Evolutionary conservation across 2,888 invertebrate species (phyloP), one percentile per base, ranked within the genome.

Genomic region (Cantharis lateralis): DNA sequence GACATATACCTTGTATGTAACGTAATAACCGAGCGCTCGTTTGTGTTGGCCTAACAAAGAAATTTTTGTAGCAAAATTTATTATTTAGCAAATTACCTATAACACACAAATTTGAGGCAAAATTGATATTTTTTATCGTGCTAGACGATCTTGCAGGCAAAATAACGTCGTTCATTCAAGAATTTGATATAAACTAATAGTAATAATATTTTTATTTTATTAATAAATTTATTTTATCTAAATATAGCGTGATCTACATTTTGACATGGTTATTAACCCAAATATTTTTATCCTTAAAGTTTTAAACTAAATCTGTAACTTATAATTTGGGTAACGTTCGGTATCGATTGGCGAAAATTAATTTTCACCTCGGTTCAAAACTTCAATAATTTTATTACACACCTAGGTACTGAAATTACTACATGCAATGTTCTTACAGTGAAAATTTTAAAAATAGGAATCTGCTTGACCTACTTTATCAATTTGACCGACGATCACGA

Each of bases 401-500:
- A 64, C 18, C 13, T 18, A 15, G 10, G 26, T 16, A 64, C 20
- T 64, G 20, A 64, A 64, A 20, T 66, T 26, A 68, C 24, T 71
- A 71, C 75, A 68, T 75, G 75, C 71, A 48, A 75, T 71, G 71
- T 75, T 75, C 68, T 62, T 68, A 68, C 68, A 71, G n/a, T 18
- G 18, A 20, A n/a, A 20, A 70, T 48, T 68, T 71, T 71, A 26
- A 71, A 71, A 71, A 64, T 18, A 26, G 18, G 71, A 70, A 61
- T 68, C 68, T 68, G 66, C 62, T 75, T 75, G 75, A 75, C 75
- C 75, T 68, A 75, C 15, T 75, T 73, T 68, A 26, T 48, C 71
- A 75, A 70, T 68, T 62, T 75, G 62, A 71, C 18, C 24, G 24
- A 24, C 48, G 32, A 64, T 75, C 71, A 71, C 74, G 70, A 70